Evolutionary conservation across 2,888 invertebrate species (phyloP), one percentile per base, ranked within the genome.

Genomic region (Platypus cylindrus): DNA sequence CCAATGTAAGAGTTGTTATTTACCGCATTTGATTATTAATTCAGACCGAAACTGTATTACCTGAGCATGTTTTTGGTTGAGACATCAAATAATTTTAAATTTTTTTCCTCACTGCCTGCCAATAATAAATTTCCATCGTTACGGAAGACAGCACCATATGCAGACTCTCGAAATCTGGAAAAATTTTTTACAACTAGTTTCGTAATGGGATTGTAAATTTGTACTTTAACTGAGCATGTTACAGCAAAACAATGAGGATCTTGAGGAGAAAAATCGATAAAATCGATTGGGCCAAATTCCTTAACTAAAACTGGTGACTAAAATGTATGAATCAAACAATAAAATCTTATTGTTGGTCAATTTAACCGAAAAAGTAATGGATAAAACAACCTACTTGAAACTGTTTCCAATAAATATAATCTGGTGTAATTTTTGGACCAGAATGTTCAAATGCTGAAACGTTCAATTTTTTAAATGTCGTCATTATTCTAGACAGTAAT

Each of bases 231-330:
- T 1, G 93, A 91, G 56, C 85, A 89, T 34, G 95, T 91, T 12
- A 90, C 84, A 5, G 91, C 93, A 65, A 94, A 86, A 57, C 85
- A 78, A 64, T 86, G 74, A 0, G 94, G 93, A 53, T 87, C 81
- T 7, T 79, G 71, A 1, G 89, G 87, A 41, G 86, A 84, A 55
- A 95, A 89, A 57, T 91, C 84, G 26, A 95, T 73, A 53, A 85
- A 81, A 55, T 91, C 89, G 34, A 97, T 84, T 0, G 86, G 78
- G 14, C 90, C 90, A 62, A 84, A 89, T 61, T 95, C 94, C 60
- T 94, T 93, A 0, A 89, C 74, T 23, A 89, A 68, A 2, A 87
- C 82, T 16, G 91, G 89, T 37, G 75, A 69, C 91, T 84, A 55
- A 50, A 48, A 45, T n/a, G n/a, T n/a, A n/a, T n/a, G n/a, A n/a